phyloP scores from a whole-genome alignment of 2,113 vertebrate genomes.

The Anguilla rostrata region DNA sequence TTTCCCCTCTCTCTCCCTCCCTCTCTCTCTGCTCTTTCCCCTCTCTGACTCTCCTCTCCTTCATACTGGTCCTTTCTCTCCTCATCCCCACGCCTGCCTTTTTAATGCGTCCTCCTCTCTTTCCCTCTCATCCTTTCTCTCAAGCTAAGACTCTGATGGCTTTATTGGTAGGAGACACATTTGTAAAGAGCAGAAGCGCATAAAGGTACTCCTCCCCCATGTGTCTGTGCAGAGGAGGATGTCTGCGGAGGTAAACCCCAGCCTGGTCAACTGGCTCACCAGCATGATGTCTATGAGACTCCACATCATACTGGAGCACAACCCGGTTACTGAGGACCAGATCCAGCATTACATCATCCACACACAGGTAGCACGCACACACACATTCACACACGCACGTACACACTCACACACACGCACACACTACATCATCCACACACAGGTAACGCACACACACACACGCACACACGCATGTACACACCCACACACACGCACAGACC shows the following conservation, averaged over 20 bases:
- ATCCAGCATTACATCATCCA: conserved; percentile 78
- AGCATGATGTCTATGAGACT: conserved; percentile 91
- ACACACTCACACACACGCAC: conserved; percentile 46
- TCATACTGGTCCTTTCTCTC: no score
- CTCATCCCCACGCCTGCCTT: no score
- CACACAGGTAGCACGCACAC: conserved; percentile 56
- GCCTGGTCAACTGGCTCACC: conserved; percentile 89
- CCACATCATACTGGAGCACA: conserved; percentile 85
- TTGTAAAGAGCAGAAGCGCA: no score
- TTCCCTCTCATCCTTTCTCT: no score
- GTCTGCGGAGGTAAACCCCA: conserved; percentile 86
- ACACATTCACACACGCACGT: conserved; percentile 62
- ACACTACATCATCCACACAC: background rate
- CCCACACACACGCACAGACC: no score
- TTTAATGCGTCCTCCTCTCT: background rate
- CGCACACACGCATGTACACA: background rate
- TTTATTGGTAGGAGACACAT: no score
- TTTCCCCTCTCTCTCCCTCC: no score
- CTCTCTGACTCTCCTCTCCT: no score
- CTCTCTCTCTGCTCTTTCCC: background rate
- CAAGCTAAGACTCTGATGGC: no score
- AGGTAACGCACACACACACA: background rate
- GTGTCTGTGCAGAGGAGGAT: conserved; percentile 74
- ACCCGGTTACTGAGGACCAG: conserved; percentile 80
- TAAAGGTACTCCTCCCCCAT: no score